Base-by-base conservation (phyloP, 1,140 invertebrate genomes). In the Zaprionus capensis region DNA sequence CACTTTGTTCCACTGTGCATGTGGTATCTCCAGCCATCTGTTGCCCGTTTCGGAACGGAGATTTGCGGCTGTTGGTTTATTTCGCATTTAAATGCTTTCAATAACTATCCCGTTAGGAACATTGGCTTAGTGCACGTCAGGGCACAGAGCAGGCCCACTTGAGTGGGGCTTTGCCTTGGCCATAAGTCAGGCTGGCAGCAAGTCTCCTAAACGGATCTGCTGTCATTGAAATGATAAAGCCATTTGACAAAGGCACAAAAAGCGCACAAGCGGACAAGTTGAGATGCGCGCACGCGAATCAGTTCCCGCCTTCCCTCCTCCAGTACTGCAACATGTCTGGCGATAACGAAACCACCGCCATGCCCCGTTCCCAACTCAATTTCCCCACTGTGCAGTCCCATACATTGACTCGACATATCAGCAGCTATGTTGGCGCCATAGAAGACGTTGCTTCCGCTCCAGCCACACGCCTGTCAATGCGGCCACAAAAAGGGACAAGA, bases 151-250 rank as follows among this genome's bases (percentile, higher is more conserved):
- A 36, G 64, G 69, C 61, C 63, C 76, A 68, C 80, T 87, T 81
- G 68, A 81, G 78, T 70, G 70, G 31, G 58, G 80, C 71, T 81
- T 78, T 72, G 44, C 26, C 41, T 22, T 22, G 76, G 20, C 15
- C 59, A 73, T 74, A 82, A 87, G 83, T 86, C 76, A 71, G 55
- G 20, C 41, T n/a, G 59, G 28, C 44, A 49, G 73, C 22, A 57
- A 62, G 72, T 20, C 73, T 58, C 46, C 36, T 65, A 78, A 83
- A 61, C 74, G 81, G 71, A 88, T 78, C 73, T 67, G 57, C 73
- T 87, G 83, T 88, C 83, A 87, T 80, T 83, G 67, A 71, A 87
- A 84, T 78, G 84, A 88, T 87, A 87, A 87, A 78, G 75, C 81
- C 74, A 73, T 86, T 82, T 85, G 71, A 88, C 78, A 88, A 76